A percentile compares a stretch with the other conserved stretches of the same genome.
Conservation (phyloP, 2,113 vertebrate species). For the Oncorhynchus nerka region DNA sequence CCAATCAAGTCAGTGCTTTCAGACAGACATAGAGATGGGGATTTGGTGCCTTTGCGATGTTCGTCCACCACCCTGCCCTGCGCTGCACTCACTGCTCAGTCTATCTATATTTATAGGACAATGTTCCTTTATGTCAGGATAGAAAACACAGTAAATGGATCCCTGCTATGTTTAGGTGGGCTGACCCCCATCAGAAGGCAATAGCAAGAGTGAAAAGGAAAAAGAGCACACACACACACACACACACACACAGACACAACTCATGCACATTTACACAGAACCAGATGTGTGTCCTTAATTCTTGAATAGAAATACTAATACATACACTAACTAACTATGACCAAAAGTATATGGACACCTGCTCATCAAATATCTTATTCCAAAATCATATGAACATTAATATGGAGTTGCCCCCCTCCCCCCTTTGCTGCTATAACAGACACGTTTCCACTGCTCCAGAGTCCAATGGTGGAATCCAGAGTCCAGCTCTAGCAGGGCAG, state of each 20-base stretch:
- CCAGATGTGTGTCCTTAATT: not conserved
- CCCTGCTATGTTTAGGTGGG: constrained; percentile 60
- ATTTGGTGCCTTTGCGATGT: constrained; percentile 47
- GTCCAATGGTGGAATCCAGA: no score
- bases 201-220: constrained; percentile 40
- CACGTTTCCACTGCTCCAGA: no score
- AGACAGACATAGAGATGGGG: constrained; percentile 23
- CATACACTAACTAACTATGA: no score
- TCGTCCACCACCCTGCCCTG: constrained; percentile 1
- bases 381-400: no score
- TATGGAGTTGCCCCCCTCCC: no score
- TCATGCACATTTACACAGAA: not conserved
- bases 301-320: not conserved
- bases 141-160: constrained; percentile 71
- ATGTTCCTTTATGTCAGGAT: constrained; percentile 58
- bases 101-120: constrained; percentile 49
- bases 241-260: constrained; percentile 17
- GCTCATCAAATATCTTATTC: no score
- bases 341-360: no score
- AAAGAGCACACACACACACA: constrained; percentile 11
- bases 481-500: no score
- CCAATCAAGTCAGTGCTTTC: constrained; percentile 17
- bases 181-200: constrained; percentile 62
- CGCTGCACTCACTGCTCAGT: not conserved
- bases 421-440: no score